These are phyloP conservation scores for Anas platyrhynchos DNA, from an alignment of 2,113 vertebrate species.

Conservation along the genomic window DNA sequence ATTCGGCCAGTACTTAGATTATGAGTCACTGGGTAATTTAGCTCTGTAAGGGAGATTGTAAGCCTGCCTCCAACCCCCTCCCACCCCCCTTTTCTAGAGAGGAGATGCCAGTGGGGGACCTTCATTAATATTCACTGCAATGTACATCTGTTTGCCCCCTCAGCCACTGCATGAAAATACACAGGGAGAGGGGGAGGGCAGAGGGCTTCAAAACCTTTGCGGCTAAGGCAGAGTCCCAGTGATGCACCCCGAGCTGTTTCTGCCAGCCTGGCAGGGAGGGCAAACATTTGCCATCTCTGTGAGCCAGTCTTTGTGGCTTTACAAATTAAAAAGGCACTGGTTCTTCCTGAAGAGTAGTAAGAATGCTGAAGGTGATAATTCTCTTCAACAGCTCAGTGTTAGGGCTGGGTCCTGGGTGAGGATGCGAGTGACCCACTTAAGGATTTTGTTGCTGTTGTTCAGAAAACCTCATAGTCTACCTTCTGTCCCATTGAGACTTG, in stretches of 20 bases:
- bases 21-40: conserved; percentile 63
- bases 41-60: conserved; percentile 13
- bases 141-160: conserved; percentile 69
- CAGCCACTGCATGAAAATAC: conserved; percentile 51
- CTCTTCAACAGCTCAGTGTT: background rate
- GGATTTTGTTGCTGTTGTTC: conserved; percentile 39
- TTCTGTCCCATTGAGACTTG: conserved; percentile 67
- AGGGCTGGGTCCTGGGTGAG: background rate
- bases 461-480: conserved; percentile 45
- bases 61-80: background rate
- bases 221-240: background rate
- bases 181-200: conserved; percentile 42
- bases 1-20: conserved; percentile 42
- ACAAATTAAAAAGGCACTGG: background rate
- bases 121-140: conserved; percentile 79
- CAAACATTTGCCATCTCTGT: conserved; percentile 10
- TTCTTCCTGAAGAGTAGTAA: background rate
- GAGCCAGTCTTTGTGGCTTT: conserved; percentile 14
- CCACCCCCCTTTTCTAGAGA: conserved; percentile 24
- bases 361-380: conserved; percentile 14
- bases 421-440: conserved; percentile 57
- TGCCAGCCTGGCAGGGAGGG: conserved; percentile 34
- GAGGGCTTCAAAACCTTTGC: background rate
- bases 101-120: conserved; percentile 64
- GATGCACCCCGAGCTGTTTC: background rate